Conservation (phyloP, 2,888 invertebrate genomes). For the Lutraria lutraria region DNA sequence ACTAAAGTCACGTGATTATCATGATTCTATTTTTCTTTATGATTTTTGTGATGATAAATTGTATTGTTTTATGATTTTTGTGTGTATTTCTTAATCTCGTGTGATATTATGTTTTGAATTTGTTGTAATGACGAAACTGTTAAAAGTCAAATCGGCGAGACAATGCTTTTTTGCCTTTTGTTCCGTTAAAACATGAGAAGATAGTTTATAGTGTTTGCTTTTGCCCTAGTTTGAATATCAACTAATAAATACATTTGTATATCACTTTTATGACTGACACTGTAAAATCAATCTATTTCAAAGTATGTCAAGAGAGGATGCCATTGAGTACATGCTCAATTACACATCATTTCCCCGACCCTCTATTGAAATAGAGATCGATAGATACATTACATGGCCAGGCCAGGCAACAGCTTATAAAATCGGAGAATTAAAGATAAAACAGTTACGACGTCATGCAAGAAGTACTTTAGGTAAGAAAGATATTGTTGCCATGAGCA, state of each 20-base stretch:
- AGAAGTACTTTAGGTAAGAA: slow-evolving; percentile 79
- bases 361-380: slow-evolving; percentile 78
- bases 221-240: too few species aligned
- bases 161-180: too few species aligned
- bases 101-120: too few species aligned
- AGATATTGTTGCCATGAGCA: neutral
- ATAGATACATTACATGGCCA: slow-evolving; percentile 85
- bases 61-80: too few species aligned
- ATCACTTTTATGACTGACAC: neutral
- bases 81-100: too few species aligned
- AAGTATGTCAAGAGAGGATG: slow-evolving; percentile 82
- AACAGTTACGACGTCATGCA: slow-evolving; percentile 81
- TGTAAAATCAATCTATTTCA: neutral
- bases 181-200: too few species aligned
- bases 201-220: too few species aligned
- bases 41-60: too few species aligned
- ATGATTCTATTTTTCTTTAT: too few species aligned
- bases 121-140: too few species aligned
- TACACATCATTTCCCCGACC: slow-evolving; percentile 72
- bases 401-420: slow-evolving; percentile 85
- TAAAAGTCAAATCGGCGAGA: too few species aligned
- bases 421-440: slow-evolving; percentile 82
- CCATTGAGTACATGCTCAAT: slow-evolving; percentile 81
- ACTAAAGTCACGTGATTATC: too few species aligned
- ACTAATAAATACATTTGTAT: neutral